Conservation (phyloP, 1,140 invertebrate genomes). For the Ceratoteleas bidentatus region DNA sequence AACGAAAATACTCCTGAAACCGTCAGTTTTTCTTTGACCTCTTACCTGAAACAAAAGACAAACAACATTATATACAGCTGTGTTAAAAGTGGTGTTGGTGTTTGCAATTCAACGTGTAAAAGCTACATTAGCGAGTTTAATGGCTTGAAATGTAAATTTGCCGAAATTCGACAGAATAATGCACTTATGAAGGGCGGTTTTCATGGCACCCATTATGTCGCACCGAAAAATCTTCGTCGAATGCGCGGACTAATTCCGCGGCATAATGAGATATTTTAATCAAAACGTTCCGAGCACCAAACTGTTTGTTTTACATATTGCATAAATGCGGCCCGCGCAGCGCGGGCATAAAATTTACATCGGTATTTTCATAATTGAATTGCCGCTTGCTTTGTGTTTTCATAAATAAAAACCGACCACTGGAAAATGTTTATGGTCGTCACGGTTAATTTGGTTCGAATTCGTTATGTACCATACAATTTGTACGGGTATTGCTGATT, state of each 20-base stretch:
- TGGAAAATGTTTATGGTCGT: slow-evolving; percentile 15
- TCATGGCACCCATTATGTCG: not conserved
- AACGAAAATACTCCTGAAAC: too few species aligned
- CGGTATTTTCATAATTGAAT: slow-evolving; percentile 22
- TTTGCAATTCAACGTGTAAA: too few species aligned
- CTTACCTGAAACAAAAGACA: too few species aligned
- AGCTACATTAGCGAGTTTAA: not conserved
- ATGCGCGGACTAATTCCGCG: not conserved
- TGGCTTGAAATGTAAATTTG: not conserved
- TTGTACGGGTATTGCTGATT: slow-evolving; percentile 4
- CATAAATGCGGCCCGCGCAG: not conserved
- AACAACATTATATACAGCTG: too few species aligned
- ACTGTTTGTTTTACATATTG: not conserved
- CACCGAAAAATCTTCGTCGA: not conserved
- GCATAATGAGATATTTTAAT: slow-evolving; percentile 3
- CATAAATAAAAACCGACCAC: slow-evolving; percentile 10
- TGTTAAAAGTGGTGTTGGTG: too few species aligned
- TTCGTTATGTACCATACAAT: not conserved
- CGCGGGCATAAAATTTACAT: slow-evolving; percentile 18
- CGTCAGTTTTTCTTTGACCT: too few species aligned
- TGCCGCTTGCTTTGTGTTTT: slow-evolving; percentile 2
- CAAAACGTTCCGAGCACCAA: not conserved
- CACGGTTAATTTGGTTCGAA: slow-evolving; percentile 13
- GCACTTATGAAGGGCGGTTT: not conserved
- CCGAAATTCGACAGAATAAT: not conserved